These are phyloP conservation scores for Drosophila tsacasi DNA, from an alignment of 1,140 invertebrate species.

Conservation along the genomic window DNA sequence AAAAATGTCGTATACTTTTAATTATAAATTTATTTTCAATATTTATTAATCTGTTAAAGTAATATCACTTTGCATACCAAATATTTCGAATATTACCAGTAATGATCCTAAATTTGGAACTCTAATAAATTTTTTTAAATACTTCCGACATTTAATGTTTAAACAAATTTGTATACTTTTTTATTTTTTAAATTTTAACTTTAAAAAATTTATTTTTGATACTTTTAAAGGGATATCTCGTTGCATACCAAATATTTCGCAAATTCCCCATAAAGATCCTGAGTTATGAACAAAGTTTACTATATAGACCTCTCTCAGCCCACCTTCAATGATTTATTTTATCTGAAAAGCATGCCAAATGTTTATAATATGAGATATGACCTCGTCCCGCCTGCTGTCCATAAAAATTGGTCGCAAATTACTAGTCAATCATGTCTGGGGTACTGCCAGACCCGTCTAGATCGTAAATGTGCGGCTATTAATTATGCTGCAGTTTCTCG, in stretches of 20 bases:
- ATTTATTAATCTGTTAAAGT: neutral
- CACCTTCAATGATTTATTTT: slow-evolving; percentile 27
- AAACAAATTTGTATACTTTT: no score
- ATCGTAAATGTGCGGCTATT: slow-evolving; percentile 40
- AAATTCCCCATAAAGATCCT: neutral
- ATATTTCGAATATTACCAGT: neutral
- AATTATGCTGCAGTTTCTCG: slow-evolving; percentile 55
- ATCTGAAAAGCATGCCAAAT: neutral
- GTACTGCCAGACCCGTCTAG: slow-evolving; percentile 15
- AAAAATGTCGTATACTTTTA: no score
- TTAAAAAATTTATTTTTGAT: neutral
- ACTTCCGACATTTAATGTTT: no score
- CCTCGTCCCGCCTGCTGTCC: slow-evolving; percentile 1
- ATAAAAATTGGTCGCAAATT: slow-evolving; percentile 18
- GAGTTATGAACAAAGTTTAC: neutral
- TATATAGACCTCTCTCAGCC: neutral
- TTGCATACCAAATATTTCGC: slow-evolving; percentile 1
- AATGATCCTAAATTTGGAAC: neutral
- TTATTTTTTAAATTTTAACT: no score
- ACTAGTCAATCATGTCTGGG: slow-evolving; percentile 26
- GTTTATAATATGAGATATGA: slow-evolving; percentile 16
- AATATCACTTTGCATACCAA: neutral
- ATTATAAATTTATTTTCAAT: no score
- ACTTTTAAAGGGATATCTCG: neutral
- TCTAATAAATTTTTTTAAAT: no score